Evolutionary conservation across 2,113 vertebrate species (phyloP).

Genomic region (Nanorana parkeri): DNA sequence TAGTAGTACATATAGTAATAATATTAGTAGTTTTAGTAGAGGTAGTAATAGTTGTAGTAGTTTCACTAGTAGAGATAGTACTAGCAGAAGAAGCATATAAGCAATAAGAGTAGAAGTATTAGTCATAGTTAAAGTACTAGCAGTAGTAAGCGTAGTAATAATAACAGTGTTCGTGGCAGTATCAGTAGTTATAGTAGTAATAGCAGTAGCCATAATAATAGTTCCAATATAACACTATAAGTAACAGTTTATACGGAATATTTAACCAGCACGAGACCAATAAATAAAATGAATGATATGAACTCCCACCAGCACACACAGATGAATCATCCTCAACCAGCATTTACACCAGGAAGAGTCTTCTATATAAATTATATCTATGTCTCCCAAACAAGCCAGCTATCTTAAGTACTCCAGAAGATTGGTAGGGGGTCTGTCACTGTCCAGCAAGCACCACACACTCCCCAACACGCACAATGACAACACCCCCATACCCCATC

Average conservation of each 20-base stretch:
- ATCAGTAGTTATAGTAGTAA: neutral
- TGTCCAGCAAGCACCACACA: too few relatives aligned
- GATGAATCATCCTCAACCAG: too few relatives aligned
- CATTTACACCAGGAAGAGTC: too few relatives aligned
- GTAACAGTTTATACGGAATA: neutral
- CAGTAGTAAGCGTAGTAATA: neutral
- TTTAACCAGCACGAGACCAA: too few relatives aligned
- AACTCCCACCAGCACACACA: too few relatives aligned
- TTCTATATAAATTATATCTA: too few relatives aligned
- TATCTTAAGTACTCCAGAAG: too few relatives aligned
- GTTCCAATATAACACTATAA: neutral
- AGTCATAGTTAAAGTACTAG: neutral
- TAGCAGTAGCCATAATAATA: neutral
- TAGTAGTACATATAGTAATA: neutral
- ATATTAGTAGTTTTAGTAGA: neutral
- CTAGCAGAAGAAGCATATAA: neutral
- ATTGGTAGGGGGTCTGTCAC: too few relatives aligned
- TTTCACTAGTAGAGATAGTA: neutral
- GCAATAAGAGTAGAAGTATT: neutral
- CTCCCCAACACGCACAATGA: too few relatives aligned
- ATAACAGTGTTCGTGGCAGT: neutral
- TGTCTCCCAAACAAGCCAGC: too few relatives aligned
- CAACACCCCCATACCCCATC: too few relatives aligned
- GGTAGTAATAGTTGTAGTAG: neutral
- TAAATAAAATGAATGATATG: too few relatives aligned